Evolutionary conservation across 92 coral and sea anemone genomes (phyloP).

Genomic region (Porites evermanni): DNA sequence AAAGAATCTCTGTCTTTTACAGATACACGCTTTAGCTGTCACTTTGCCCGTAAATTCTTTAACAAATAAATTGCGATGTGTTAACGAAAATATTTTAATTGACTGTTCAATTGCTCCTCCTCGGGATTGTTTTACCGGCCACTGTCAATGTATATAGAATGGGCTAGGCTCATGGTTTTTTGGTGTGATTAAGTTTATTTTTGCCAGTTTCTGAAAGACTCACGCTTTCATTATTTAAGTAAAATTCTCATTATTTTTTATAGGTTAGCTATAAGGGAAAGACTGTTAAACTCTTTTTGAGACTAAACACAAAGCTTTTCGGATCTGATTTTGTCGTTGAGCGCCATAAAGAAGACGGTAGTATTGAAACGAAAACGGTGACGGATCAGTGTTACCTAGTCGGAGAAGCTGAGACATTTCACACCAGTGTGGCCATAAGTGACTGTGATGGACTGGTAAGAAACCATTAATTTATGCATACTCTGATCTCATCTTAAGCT

Average conservation of each 20-base stretch:
- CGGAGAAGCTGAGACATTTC: slow-evolving; percentile 76
- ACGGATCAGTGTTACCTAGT: slow-evolving; percentile 84
- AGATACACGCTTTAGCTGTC: too few relatives aligned
- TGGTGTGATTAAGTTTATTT: too few relatives aligned
- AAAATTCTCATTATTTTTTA: background rate
- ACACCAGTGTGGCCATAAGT: slow-evolving; percentile 88
- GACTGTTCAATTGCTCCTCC: too few relatives aligned
- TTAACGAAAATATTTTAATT: too few relatives aligned
- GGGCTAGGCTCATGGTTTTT: too few relatives aligned
- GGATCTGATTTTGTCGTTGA: slow-evolving; percentile 85
- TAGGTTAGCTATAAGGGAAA: slow-evolving; percentile 69
- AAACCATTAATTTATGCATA: background rate
- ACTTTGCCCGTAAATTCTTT: too few relatives aligned
- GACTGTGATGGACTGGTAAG: slow-evolving; percentile 99
- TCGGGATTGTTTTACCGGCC: too few relatives aligned
- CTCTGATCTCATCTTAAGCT: too few relatives aligned
- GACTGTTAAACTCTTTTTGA: slow-evolving; percentile 65
- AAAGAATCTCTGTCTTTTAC: too few relatives aligned
- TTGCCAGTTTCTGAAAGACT: background rate
- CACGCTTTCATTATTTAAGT: background rate
- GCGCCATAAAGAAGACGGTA: slow-evolving; percentile 77
- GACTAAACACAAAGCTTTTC: slow-evolving; percentile 76
- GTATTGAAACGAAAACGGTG: slow-evolving; percentile 60
- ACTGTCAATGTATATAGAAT: too few relatives aligned
- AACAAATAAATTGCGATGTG: too few relatives aligned